phyloP scores from a whole-genome alignment of 2,888 invertebrate species.

The Lissonota sp. region DNA sequence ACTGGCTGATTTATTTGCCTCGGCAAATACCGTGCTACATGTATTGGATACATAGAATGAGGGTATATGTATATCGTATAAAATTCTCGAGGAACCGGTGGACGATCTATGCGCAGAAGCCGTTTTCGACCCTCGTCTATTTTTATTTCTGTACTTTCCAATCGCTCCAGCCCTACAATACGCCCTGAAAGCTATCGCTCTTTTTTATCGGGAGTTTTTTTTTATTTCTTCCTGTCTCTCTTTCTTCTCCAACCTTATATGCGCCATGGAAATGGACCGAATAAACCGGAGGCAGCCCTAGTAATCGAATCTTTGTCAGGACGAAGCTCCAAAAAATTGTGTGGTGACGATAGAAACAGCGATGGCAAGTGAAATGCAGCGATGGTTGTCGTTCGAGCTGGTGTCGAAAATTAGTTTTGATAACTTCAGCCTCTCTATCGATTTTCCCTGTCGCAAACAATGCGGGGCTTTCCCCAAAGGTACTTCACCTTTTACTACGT shows the following conservation, averaged over 20 bases:
- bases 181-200: slow-evolving; percentile 43
- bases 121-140: slow-evolving; percentile 58
- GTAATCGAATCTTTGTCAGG: slow-evolving; percentile 45
- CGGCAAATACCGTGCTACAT: slow-evolving; percentile 33
- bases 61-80: slow-evolving; percentile 7
- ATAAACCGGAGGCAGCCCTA: slow-evolving; percentile 42
- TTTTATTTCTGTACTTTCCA: slow-evolving; percentile 60
- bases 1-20: slow-evolving; percentile 32
- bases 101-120: slow-evolving; percentile 38
- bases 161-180: slow-evolving; percentile 52
- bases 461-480: background rate
- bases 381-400: slow-evolving; percentile 17
- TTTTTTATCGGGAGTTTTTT: slow-evolving; percentile 46
- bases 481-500: background rate
- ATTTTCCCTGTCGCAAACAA: background rate
- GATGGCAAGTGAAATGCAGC: slow-evolving; percentile 1
- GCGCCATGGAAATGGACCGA: slow-evolving; percentile 55
- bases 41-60: slow-evolving; percentile 12
- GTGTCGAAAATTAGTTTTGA: slow-evolving; percentile 2
- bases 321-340: slow-evolving; percentile 3
- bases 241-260: slow-evolving; percentile 10
- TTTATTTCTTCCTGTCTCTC: slow-evolving; percentile 31
- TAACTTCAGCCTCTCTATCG: slow-evolving; percentile 8
- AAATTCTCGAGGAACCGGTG: slow-evolving; percentile 27
- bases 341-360: slow-evolving; percentile 6